Conservation (phyloP, 2,113 vertebrate species). For the Tragelaphus imberbis region DNA sequence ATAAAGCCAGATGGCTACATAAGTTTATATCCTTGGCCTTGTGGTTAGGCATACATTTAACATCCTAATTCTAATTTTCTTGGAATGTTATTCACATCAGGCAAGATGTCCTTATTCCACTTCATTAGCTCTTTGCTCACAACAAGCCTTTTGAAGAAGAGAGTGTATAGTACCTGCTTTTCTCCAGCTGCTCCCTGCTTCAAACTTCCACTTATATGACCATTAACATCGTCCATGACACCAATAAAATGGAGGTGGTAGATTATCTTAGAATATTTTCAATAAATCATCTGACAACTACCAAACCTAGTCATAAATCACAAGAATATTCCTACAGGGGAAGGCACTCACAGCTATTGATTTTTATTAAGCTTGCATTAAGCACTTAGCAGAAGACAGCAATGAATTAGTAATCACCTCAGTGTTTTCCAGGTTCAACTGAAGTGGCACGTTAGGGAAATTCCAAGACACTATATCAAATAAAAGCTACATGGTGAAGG, state of each 20-base stretch:
- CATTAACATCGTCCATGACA: not conserved
- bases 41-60: not conserved
- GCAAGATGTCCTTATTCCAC: not conserved
- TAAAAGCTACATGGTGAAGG: not conserved
- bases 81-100: not conserved
- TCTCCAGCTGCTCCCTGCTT: not conserved
- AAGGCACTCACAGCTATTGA: slow-evolving; percentile 28
- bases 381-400: slow-evolving; percentile 64
- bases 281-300: slow-evolving; percentile 40
- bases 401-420: slow-evolving; percentile 69
- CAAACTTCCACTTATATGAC: not conserved
- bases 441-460: slow-evolving; percentile 47
- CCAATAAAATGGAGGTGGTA: not conserved
- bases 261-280: slow-evolving; percentile 29
- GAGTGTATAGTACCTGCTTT: not conserved
- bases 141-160: not conserved
- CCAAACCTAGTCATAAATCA: slow-evolving; percentile 52
- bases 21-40: not conserved
- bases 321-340: slow-evolving; percentile 46
- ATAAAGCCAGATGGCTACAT: not conserved
- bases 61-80: not conserved
- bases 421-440: slow-evolving; percentile 48
- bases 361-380: slow-evolving; percentile 70
- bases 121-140: not conserved
- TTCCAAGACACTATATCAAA: not conserved